Percentiles rank a stretch among this genome's conserved stretches.
phyloP scores from a whole-genome alignment of 37 sponge, comb jelly and placozoan species.

The Mnemiopsis leidyi region DNA sequence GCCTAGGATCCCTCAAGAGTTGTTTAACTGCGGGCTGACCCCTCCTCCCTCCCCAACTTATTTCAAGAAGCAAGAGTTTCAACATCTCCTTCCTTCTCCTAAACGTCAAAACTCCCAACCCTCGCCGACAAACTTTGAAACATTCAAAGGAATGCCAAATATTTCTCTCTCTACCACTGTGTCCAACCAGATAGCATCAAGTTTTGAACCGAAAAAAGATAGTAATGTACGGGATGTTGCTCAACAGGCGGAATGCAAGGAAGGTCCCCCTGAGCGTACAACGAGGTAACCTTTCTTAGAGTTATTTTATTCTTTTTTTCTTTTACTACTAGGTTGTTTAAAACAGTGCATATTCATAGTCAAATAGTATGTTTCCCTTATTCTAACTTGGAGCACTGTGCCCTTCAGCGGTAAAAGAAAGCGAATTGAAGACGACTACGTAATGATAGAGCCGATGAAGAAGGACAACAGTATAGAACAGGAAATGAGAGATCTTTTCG shows the following conservation, averaged over 20 bases:
- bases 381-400: too few species aligned
- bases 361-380: too few species aligned
- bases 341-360: too few species aligned
- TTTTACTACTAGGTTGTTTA: too few species aligned
- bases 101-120: constrained; percentile 14
- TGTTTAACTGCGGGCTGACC: neutral
- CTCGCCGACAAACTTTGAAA: neutral
- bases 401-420: constrained; percentile 20
- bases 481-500: constrained; percentile 21
- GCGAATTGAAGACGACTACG: constrained; percentile 36
- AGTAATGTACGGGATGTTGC: neutral
- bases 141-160: neutral
- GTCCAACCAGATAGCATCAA: neutral
- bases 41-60: constrained; percentile 30
- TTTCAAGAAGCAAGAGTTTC: neutral
- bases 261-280: neutral
- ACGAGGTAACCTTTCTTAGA: neutral
- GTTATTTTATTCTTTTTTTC: too few species aligned
- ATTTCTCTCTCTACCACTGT: neutral
- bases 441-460: constrained; percentile 26
- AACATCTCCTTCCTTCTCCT: neutral
- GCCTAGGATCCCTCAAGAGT: neutral
- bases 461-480: neutral
- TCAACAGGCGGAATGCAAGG: neutral
- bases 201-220: too few species aligned